Evolutionary conservation across 1,140 invertebrate genomes (phyloP).

Genomic region (Diorhabda sublineata): DNA sequence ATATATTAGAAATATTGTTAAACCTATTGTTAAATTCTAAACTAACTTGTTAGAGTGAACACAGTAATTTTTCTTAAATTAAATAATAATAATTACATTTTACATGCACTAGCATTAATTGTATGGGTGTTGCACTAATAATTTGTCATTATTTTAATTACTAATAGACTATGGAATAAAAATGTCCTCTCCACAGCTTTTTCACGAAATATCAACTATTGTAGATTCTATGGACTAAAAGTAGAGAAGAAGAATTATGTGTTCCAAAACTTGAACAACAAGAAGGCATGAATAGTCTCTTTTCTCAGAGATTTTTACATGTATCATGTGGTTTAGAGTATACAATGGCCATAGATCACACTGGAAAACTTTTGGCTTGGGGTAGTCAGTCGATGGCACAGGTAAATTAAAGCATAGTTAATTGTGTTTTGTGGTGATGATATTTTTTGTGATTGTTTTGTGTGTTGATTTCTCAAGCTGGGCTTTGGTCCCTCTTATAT

Average conservation of each 20-base stretch:
- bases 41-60: too few relatives aligned
- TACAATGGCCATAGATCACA: slow-evolving; percentile 61
- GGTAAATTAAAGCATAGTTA: slow-evolving; percentile 37
- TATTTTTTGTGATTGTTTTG: background rate
- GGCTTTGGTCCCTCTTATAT: too few relatives aligned
- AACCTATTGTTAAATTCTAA: too few relatives aligned
- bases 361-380: slow-evolving; percentile 58
- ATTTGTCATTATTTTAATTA: too few relatives aligned
- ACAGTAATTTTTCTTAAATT: too few relatives aligned
- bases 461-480: background rate
- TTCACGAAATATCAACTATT: background rate
- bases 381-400: slow-evolving; percentile 61
- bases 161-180: too few relatives aligned
- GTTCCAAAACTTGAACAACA: slow-evolving; percentile 39
- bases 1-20: too few relatives aligned
- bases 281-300: slow-evolving; percentile 31
- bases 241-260: slow-evolving; percentile 41
- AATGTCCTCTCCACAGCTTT: too few relatives aligned
- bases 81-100: too few relatives aligned
- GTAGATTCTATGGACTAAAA: slow-evolving; percentile 39
- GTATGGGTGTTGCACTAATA: too few relatives aligned
- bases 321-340: slow-evolving; percentile 67
- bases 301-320: slow-evolving; percentile 44
- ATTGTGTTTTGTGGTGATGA: too few relatives aligned
- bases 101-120: too few relatives aligned